Percentiles rank a stretch among this genome's conserved stretches.
These are phyloP conservation scores for Anguilla anguilla DNA, from an alignment of 2,797 vertebrate species.

Conservation along the genomic window DNA sequence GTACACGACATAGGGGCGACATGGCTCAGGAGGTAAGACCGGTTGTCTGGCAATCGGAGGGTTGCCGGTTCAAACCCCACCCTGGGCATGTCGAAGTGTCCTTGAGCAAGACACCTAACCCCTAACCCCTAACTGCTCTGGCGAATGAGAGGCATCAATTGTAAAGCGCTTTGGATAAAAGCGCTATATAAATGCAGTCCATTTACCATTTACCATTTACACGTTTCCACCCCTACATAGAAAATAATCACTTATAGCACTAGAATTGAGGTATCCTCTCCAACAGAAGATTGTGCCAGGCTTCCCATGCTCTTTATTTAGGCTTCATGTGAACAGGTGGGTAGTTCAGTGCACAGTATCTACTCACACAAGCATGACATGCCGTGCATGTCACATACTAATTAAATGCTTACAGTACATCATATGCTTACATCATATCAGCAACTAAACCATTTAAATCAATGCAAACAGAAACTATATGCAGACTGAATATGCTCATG, in stretches of 20 bases:
- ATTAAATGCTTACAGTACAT: background rate
- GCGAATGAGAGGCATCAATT: too few relatives aligned
- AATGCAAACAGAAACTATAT: background rate
- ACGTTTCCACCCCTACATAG: background rate
- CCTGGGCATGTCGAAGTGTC: too few relatives aligned
- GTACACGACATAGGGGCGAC: too few relatives aligned
- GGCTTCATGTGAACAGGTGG: too few relatives aligned
- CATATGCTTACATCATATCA: background rate
- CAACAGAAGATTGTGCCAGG: background rate
- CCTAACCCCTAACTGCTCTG: too few relatives aligned
- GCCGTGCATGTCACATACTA: background rate
- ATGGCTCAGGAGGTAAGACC: too few relatives aligned
- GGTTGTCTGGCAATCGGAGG: too few relatives aligned
- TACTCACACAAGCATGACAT: background rate
- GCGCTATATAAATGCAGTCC: too few relatives aligned
- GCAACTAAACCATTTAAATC: background rate
- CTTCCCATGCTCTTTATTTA: background rate
- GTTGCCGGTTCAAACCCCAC: too few relatives aligned
- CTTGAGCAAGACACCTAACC: too few relatives aligned
- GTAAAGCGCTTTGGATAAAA: too few relatives aligned
- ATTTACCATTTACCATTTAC: too few relatives aligned
- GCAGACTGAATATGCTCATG: background rate
- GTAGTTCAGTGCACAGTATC: background rate
- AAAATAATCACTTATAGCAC: background rate
- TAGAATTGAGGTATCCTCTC: background rate